Evolutionary conservation across 2,888 invertebrate species (phyloP), one percentile per base, ranked within the genome.

Genomic region (Archaeoteleia sp.): DNA sequence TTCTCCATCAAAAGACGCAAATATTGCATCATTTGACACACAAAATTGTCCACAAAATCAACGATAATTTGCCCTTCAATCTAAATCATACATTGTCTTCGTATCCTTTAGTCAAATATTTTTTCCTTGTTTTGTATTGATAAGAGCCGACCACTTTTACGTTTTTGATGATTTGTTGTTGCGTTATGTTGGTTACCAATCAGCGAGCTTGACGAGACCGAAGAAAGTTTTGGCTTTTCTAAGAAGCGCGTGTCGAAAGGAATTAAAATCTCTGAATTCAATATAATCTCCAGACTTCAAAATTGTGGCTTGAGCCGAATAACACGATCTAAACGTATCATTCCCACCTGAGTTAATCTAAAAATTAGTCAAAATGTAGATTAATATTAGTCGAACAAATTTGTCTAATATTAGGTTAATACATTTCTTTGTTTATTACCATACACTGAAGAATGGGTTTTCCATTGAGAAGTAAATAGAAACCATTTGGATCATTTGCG

Each of bases 171-270:
- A n/a, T n/a, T n/a, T 54, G 53, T 34, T 58, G 70, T 46, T 61
- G 71, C n/a, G 70, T 68, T 37, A 20, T 20, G 54, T 45, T 13
- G 66, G 74, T 67, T 79, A 84, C 17, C 82, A 63, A 73, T 91
- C 91, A 9, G 90, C 90, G n/a, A 93, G 85, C 84, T 92, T 93
- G 48, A 93, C 88, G n/a, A 93, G 87, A 25, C 94, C 95, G 74
- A 94, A 93, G 87, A 93, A 95, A 75, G 93, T 94, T 82, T 93
- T 93, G 71, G 92, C 92, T 0, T 89, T 88, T 76, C 91, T 89
- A 86, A 93, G 91, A 39, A 92, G 85, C 0, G 91, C 90, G 80
- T 90, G 91, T 42, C 91, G 85, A 40, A 89, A 88, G 8, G 90
- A 89, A 9, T 90, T 90, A 1, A 93, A 89, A 77, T 95, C 94